Conservation (phyloP, 2,113 vertebrate species). For the Dasyurus viverrinus region DNA sequence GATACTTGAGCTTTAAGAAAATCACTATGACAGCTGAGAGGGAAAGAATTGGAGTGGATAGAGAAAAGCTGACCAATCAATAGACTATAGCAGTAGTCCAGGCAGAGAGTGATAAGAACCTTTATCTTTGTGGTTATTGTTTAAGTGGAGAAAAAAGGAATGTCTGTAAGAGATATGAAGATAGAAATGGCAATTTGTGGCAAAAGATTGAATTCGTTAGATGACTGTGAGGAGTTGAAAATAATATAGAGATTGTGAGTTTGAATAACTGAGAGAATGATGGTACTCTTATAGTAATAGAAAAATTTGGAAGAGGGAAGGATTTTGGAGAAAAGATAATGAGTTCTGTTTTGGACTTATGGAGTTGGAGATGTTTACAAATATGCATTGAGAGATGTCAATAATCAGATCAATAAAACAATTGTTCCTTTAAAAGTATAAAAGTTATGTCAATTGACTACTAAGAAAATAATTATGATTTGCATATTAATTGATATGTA, state of each 20-base stretch:
- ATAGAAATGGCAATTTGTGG: too few species aligned
- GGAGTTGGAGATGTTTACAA: too few species aligned
- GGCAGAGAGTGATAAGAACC: neutral
- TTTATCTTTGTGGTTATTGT: neutral
- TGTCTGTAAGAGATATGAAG: neutral
- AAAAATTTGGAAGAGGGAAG: neutral
- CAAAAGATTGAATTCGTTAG: too few species aligned
- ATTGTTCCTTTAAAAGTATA: too few species aligned
- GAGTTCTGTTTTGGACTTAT: too few species aligned
- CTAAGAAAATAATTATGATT: too few species aligned
- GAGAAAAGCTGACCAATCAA: neutral
- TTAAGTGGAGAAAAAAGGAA: neutral
- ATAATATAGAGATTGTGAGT: neutral
- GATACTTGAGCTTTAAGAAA: neutral
- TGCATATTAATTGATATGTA: too few species aligned
- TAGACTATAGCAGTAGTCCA: neutral
- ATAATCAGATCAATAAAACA: too few species aligned
- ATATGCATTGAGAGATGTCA: too few species aligned
- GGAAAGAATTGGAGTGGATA: neutral
- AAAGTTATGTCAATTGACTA: neutral
- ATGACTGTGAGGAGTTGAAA: too few species aligned
- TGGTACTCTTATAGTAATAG: neutral
- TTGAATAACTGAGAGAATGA: neutral
- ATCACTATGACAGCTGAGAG: neutral
- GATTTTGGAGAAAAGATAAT: neutral